Evolutionary conservation across 2,888 invertebrate species (phyloP), one percentile per base, ranked within the genome.

Genomic region (Ashinkailepas kermadecensis): DNA sequence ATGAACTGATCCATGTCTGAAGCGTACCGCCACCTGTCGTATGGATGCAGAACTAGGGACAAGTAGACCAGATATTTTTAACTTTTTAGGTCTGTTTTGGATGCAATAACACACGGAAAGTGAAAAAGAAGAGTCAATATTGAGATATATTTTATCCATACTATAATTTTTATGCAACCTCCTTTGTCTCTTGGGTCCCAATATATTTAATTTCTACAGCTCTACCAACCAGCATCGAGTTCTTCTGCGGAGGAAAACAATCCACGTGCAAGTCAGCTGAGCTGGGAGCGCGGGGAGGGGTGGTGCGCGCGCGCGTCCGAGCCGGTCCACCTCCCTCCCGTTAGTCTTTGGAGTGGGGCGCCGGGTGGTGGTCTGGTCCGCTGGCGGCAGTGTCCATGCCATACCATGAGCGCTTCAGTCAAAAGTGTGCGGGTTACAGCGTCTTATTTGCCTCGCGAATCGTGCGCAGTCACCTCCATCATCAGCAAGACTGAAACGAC

Each of bases 261-360:
- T 74, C 74, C 74, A 74, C 74, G 74, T 74, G 74, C 74, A 21
- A 74, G 21, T 54, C 74, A 74, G 74, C 74, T 74, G 74, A 74
- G 74, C 21, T 18, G 4, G 54, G 54, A 11, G 54, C 9, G 8
- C 15, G 54, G 8, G 74, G 18, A 15, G 8, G 54, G 54, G 9
- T 8, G 23, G 74, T 13, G 74, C 74, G 74, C 54, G 25, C 74
- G 74, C 54, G 11, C 8, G 39, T 54, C 11, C 0, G 74, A 18
- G 54, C 54, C 25, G 21, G 74, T 18, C 54, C 54, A 13, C 23
- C 0, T n/a, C 74, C 54, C 7, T 39, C 74, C 74, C 54, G 74
- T 67, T 67, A 67, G 65, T 67, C 65, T 21, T 7, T 23, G n/a
- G 65, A 67, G 65, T 67, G 54, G 10, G 9, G 74, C 54, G 54